Percentiles rank a stretch among this genome's conserved stretches.
phyloP scores from a whole-genome alignment of 2,113 vertebrate genomes.

The Siniperca chuatsi region DNA sequence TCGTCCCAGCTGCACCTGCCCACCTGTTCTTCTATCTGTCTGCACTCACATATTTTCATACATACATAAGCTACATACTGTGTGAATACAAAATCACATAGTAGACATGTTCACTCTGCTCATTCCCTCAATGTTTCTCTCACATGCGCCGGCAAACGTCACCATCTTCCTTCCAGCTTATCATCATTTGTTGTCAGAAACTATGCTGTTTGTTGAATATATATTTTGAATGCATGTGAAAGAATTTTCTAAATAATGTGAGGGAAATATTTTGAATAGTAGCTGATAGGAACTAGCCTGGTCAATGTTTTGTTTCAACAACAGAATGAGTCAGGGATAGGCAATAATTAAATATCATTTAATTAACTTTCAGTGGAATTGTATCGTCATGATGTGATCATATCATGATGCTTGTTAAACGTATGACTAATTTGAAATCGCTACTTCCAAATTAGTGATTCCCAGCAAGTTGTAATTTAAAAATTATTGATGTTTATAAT shows the following conservation, averaged over 20 bases:
- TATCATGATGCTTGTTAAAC: background rate
- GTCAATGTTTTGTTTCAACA: background rate
- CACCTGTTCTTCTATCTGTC: conserved; percentile 45
- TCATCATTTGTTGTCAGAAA: background rate
- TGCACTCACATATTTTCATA: conserved; percentile 30
- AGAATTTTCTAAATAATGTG: background rate
- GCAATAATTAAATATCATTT: background rate
- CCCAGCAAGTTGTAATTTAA: background rate
- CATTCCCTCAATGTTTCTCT: background rate
- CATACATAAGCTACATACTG: conserved; percentile 9
- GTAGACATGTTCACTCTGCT: background rate
- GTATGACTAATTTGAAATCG: no score
- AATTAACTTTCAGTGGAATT: background rate
- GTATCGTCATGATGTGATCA: background rate
- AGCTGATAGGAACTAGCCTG: background rate
- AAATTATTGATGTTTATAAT: background rate
- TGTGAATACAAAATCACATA: conserved; percentile 9
- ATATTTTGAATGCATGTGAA: background rate
- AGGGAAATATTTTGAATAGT: background rate
- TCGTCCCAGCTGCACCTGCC: conserved; percentile 6
- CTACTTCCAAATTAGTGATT: background rate
- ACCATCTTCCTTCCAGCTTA: no score
- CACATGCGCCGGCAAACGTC: background rate
- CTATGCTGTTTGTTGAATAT: background rate
- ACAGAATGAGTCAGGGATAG: background rate